Base-by-base conservation (phyloP, 1,140 invertebrate species). In the Camponotus vicinus region DNA sequence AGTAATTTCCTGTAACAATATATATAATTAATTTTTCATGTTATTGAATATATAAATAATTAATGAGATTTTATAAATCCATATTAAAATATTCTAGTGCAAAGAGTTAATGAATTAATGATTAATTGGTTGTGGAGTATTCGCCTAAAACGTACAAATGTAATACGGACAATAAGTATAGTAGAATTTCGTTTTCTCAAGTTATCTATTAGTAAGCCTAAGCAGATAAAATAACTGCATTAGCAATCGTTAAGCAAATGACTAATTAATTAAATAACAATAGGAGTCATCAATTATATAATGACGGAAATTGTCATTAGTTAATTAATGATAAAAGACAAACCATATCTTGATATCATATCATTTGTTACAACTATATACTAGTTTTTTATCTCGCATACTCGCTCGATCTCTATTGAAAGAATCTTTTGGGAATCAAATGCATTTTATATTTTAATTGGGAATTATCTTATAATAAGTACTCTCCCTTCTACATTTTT, bases 91-190 rank as follows among this genome's bases (percentile, higher is more conserved):
- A 73, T 73, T 59, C 18, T 73, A 73, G 55, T 83, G 79, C 69
- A 83, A 32, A 83, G 79, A 83, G 32, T 83, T 83, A 61, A 73
- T 32, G 27, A 71, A 42, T 82, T 80, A 40, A 80, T 80, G 79
- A 83, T 27, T 83, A 83, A 59, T 83, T 55, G 40, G 55, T 83
- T 83, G 67, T 86, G 61, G 64, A 52, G 42, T 82, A 86, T 82
- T 82, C 45, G 66, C 66, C 67, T 61, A 78, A 86, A 80, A 79
- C 85, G 70, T 86, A 88, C 66, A 73, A 88, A 88, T 66, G 55
- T 82, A 83, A 75, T 11, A n/a, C 32, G 21, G 88, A 91, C 83
- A 91, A 91, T 89, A 89, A 88, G 34, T 49, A 49, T 49, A 49
- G 45, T 77, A 75, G 40, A 45, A 61, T 77, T 59, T 80, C 15